Base-by-base conservation (phyloP, 2,113 vertebrate species). In the Hylia prasina region DNA sequence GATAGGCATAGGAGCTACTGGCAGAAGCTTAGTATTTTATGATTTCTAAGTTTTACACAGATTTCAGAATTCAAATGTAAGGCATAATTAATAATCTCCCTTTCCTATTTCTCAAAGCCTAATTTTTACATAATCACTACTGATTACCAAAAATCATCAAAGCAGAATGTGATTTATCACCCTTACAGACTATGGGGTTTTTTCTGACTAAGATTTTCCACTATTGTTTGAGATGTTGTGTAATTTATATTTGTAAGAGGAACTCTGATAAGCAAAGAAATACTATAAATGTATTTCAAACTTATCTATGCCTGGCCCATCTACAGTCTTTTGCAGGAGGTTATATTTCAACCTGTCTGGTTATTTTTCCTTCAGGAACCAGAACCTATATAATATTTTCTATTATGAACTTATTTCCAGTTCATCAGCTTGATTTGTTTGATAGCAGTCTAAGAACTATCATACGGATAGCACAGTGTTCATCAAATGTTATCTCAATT, bases 231-330 rank as follows among this genome's bases (percentile, higher is more conserved):
- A 40, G 23, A 86, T 94, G 51, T 56, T 95, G 69, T 51, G 53
- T 89, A 97, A 97, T 82, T 92, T 89, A 86, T 66, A 86, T 94
- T 97, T 57, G 37, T 87, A 82, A 93, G 80, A 79, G 78, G 80
- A 87, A 94, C 73, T 93, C 47, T 95, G 92, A 95, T 93, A 93
- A 84, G 30, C 19, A 69, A 73, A 97, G 77, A 95, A 95, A 82
- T 87, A 97, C 14, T 92, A 15, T 88, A 90, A 98, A 95, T 92
- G 11, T 76, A 86, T 97, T 97, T 97, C 44, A 96, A 85, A 91
- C 20, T 91, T 93, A 93, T 83, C 84, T 79, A 44, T 95, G 56
- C 24, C 66, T 68, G 63, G 15, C 35, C 14, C n/a, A 87, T 91
- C 82, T 58, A 80, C 75, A 96, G 23, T 91, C 33, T 33, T 76